phyloP scores from a whole-genome alignment of 2,888 invertebrate species.

The Macrosoma leucophasiata region DNA sequence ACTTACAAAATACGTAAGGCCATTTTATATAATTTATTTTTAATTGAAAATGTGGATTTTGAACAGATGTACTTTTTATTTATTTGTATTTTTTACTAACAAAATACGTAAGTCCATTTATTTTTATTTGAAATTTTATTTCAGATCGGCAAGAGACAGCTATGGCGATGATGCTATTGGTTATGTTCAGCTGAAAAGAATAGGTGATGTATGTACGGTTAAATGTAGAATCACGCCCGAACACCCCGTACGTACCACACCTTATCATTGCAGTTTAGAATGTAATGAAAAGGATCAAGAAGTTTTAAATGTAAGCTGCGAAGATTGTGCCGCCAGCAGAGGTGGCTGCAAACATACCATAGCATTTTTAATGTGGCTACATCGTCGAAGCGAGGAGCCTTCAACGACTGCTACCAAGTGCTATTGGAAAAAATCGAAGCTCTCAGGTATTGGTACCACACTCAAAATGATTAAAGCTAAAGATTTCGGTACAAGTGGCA shows the following conservation, averaged over 20 bases:
- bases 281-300: conserved; percentile 11
- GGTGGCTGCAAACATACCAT: conserved; percentile 13
- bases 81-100: conserved; percentile 1
- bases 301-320: conserved; percentile 5
- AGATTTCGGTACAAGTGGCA: conserved; percentile 3
- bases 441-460: conserved; percentile 5
- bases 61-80: too few relatives aligned
- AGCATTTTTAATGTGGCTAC: conserved; percentile 11
- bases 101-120: conserved; percentile 1
- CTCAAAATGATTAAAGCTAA: conserved; percentile 8
- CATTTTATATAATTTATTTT: neutral
- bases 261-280: conserved; percentile 10
- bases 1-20: conserved; percentile 2
- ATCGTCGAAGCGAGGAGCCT: conserved; percentile 12
- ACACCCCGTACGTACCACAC: conserved; percentile 10
- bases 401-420: conserved; percentile 6
- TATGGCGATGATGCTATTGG: conserved; percentile 17
- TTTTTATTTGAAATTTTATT: conserved; percentile 5
- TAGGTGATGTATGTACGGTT: conserved; percentile 13
- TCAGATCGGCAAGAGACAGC: conserved; percentile 12
- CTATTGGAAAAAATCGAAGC: conserved; percentile 11
- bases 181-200: conserved; percentile 13
- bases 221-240: conserved; percentile 15
- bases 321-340: conserved; percentile 14
- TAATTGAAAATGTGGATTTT: too few relatives aligned